Base-by-base conservation (phyloP, 1,140 invertebrate genomes). In the Drosophila subpulchrella region DNA sequence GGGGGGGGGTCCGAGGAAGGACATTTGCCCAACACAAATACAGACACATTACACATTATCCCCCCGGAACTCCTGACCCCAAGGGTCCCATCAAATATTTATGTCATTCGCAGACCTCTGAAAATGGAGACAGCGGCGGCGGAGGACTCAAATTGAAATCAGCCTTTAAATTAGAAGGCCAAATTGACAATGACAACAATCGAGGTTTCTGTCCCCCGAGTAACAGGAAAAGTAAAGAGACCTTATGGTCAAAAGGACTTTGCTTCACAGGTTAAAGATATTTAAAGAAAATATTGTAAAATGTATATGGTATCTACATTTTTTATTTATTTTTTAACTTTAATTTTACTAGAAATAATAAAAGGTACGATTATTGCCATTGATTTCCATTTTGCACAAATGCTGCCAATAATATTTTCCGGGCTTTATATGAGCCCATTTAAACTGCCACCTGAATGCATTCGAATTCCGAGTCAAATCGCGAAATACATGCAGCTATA, bases 81-180 rank as follows among this genome's bases (percentile, higher is more conserved):
- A 36, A 8, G 62, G 73, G 73, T 39, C 41, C 61, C 62, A 76
- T 76, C 61, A 76, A 76, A 76, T 76, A 76, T 76, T 76, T 76
- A 76, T 76, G 61, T 67, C 73, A 76, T 39, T 76, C 53, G 51
- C 73, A 75, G 71, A 42, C 42, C 50, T 44, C 51, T 12, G 32
- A 63, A 74, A 74, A 57, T 13, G 51, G 46, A 39, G 47, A 27
- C 41, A 54, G 6, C 5, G n/a, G 13, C 11, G 20, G 27, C 0
- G 4, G 6, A 15, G 38, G 57, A 67, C 62, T 66, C 72, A 78
- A 81, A 71, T 86, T 74, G 79, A 81, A 78, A 62, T 86, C 78
- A 82, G 78, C 47, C 75, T 65, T 62, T 76, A 88, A 86, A 86
- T 86, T 86, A 86, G 82, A 72, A 68, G 79, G 67, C 83, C 83